phyloP scores from a whole-genome alignment of 2,113 vertebrate species.

The Hydropotes inermis region DNA sequence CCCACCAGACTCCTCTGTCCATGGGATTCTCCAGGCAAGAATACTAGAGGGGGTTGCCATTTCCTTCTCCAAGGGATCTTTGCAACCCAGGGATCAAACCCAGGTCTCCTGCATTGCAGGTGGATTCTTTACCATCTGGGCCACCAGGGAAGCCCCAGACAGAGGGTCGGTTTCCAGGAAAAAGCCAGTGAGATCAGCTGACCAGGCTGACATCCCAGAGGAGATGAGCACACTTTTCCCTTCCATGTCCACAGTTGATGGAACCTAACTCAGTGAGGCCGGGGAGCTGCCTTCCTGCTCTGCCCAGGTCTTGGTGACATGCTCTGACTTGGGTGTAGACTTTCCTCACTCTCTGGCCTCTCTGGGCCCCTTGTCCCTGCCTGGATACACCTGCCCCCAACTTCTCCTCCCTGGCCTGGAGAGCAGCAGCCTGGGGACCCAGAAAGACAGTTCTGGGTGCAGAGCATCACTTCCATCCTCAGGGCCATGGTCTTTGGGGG shows the following conservation, averaged over 20 bases:
- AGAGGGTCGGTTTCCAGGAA: background rate
- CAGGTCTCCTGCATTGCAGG: background rate
- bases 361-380: too few relatives aligned
- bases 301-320: rapidly evolving
- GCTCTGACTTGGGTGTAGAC: background rate
- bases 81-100: background rate
- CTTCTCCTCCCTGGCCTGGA: background rate
- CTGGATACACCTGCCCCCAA: background rate
- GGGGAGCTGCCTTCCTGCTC: background rate
- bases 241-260: rapidly evolving
- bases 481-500: background rate
- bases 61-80: background rate
- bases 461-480: background rate
- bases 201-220: background rate
- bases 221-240: background rate
- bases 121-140: background rate
- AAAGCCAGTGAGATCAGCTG: background rate
- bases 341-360: background rate
- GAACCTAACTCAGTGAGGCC: background rate
- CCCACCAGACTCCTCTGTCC: background rate
- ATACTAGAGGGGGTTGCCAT: background rate
- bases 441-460: rapidly evolving
- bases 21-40: background rate
- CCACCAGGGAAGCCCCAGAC: background rate
- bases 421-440: background rate